These are phyloP conservation scores for Strongylocentrotus purpuratus DNA, from an alignment of 35 echinoderm and acorn worm genomes.

Conservation along the genomic window DNA sequence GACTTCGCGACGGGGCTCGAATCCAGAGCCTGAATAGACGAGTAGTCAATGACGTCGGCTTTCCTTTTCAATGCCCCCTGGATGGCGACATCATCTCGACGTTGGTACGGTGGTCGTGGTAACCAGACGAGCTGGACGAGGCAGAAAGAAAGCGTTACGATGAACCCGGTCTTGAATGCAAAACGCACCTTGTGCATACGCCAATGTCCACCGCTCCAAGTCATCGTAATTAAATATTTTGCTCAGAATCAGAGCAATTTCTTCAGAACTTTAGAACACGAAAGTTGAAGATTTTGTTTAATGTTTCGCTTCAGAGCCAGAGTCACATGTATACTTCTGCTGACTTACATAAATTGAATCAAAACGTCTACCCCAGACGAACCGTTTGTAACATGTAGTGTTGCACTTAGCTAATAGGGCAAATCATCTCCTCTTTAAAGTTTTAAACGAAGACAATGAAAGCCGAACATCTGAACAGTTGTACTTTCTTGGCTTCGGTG, in stretches of 20 bases:
- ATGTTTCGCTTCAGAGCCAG: too few relatives aligned
- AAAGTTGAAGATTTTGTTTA: too few relatives aligned
- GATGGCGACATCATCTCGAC: neutral
- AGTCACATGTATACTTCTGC: too few relatives aligned
- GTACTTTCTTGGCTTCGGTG: too few relatives aligned
- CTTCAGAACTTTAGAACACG: too few relatives aligned
- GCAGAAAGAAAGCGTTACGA: neutral
- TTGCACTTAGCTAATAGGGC: too few relatives aligned
- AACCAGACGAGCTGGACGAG: neutral
- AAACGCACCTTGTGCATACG: neutral
- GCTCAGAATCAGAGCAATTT: neutral
- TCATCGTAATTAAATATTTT: neutral
- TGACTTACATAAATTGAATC: too few relatives aligned
- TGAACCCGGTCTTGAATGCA: neutral
- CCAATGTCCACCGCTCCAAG: neutral
- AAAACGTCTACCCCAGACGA: too few relatives aligned
- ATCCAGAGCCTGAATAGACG: neutral
- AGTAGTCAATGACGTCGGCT: conserved; percentile 5
- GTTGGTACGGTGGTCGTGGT: neutral
- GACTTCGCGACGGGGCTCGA: neutral
- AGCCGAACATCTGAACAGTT: too few relatives aligned
- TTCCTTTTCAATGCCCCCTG: neutral
- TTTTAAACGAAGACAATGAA: too few relatives aligned
- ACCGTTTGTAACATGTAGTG: too few relatives aligned
- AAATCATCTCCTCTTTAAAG: too few relatives aligned